Conservation (phyloP, 2,113 vertebrate genomes). For the Tachycineta bicolor region DNA sequence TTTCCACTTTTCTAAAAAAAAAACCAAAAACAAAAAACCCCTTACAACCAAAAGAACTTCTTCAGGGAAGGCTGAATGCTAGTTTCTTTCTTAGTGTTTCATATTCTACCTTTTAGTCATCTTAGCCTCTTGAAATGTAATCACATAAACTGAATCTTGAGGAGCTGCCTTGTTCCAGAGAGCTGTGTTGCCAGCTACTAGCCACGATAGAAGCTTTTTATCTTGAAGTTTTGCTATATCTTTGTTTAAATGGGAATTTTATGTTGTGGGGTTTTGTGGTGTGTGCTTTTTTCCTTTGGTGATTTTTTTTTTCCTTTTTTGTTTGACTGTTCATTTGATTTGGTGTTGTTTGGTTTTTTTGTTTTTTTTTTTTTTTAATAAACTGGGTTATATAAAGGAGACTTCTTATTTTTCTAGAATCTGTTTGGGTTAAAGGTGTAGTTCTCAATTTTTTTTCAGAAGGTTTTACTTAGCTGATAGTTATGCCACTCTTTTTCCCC, state of each 20-base stretch:
- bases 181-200: neutral
- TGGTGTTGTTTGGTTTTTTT: neutral
- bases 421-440: neutral
- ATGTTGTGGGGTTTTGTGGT: neutral
- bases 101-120: neutral
- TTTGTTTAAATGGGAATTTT: neutral
- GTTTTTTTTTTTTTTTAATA: neutral
- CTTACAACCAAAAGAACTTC: neutral
- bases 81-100: neutral
- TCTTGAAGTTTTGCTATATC: neutral
- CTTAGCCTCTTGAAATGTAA: neutral
- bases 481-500: neutral
- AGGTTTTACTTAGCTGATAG: neutral
- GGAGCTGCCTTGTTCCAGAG: neutral
- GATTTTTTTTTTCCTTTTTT: neutral
- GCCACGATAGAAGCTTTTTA: neutral
- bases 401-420: neutral
- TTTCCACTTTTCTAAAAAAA: neutral
- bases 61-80: neutral
- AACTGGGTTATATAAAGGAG: neutral
- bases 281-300: neutral
- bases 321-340: neutral
- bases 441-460: neutral
- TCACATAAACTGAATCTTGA: neutral
- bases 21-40: no score